Evolutionary conservation across 2,888 invertebrate species (phyloP).

Genomic region (Drosophila leonis): DNA sequence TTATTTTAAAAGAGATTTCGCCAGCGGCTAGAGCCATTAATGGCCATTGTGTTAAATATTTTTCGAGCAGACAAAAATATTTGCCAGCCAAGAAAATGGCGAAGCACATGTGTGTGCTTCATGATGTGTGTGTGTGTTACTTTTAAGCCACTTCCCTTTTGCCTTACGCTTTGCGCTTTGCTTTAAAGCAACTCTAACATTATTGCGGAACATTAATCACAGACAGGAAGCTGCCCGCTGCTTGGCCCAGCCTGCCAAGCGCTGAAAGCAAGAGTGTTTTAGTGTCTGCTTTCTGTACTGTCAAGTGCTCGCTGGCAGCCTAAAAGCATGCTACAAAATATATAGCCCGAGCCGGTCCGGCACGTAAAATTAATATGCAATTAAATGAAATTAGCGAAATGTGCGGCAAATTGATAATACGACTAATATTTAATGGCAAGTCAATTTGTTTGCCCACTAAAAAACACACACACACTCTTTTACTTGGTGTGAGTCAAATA

Average conservation of each 20-base stretch:
- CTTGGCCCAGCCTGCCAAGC: constrained; percentile 38
- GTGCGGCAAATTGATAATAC: constrained; percentile 68
- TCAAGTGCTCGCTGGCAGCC: constrained; percentile 55
- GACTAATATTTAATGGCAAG: constrained; percentile 67
- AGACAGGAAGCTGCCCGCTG: constrained; percentile 58
- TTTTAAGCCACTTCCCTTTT: constrained; percentile 67
- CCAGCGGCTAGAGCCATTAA: constrained; percentile 65
- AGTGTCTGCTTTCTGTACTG: constrained; percentile 53
- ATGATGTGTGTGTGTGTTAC: constrained; percentile 48
- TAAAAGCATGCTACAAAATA: constrained; percentile 65
- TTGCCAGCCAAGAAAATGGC: constrained; percentile 67
- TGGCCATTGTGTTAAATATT: constrained; percentile 74
- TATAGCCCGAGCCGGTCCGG: constrained; percentile 19
- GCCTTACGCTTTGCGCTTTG: constrained; percentile 48
- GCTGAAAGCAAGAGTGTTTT: constrained; percentile 76
- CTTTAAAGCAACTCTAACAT: constrained; percentile 72
- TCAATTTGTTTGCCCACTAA: constrained; percentile 62
- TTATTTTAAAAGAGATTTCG: constrained; percentile 51
- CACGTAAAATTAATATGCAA: constrained; percentile 73
- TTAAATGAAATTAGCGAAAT: constrained; percentile 72
- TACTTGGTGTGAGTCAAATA: constrained; percentile 23
- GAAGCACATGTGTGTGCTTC: constrained; percentile 23
- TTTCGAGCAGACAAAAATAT: constrained; percentile 73
- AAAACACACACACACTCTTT: constrained; percentile 19
- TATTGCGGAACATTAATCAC: constrained; percentile 77